Evolutionary conservation across 2,888 invertebrate genomes (phyloP).

Genomic region (Gymnocheta viridis): DNA sequence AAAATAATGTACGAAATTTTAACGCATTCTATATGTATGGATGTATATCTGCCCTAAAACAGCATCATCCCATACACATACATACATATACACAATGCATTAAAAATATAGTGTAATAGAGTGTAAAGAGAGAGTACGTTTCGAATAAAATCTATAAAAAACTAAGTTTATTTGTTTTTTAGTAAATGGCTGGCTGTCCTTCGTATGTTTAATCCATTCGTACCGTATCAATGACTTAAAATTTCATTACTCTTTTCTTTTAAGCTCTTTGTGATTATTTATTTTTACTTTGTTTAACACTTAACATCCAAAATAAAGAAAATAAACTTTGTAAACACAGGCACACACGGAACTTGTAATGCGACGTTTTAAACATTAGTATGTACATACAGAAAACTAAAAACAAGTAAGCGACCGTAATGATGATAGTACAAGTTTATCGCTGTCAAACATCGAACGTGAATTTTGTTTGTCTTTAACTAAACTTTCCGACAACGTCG

Average conservation of each 20-base stretch:
- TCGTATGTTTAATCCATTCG: conserved; percentile 47
- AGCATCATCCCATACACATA: conserved; percentile 5
- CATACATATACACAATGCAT: background rate
- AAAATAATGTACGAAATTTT: conserved; percentile 60
- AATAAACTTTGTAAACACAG: too few species aligned
- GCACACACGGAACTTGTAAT: conserved; percentile 57
- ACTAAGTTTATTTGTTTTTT: background rate
- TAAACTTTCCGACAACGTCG: conserved; percentile 57
- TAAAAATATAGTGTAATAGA: conserved; percentile 7
- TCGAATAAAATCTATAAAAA: conserved; percentile 21
- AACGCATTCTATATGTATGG: conserved; percentile 47
- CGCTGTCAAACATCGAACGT: conserved; percentile 65
- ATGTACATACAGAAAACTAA: conserved; percentile 29
- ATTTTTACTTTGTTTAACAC: conserved; percentile 3
- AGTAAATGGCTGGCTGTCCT: conserved; percentile 19
- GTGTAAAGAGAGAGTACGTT: background rate
- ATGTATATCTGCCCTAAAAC: conserved; percentile 23
- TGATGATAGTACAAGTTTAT: conserved; percentile 62
- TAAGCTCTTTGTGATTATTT: conserved; percentile 30
- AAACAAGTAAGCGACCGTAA: conserved; percentile 42
- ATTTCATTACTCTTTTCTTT: conserved; percentile 26
- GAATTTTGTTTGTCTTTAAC: conserved; percentile 36
- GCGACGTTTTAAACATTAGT: too few species aligned
- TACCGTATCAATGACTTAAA: conserved; percentile 58
- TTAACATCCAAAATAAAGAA: conserved; percentile 29